Evolutionary conservation across 2,113 vertebrate species (phyloP), one percentile per base, ranked within the genome.

Genomic region (Malaclemys terrapin): DNA sequence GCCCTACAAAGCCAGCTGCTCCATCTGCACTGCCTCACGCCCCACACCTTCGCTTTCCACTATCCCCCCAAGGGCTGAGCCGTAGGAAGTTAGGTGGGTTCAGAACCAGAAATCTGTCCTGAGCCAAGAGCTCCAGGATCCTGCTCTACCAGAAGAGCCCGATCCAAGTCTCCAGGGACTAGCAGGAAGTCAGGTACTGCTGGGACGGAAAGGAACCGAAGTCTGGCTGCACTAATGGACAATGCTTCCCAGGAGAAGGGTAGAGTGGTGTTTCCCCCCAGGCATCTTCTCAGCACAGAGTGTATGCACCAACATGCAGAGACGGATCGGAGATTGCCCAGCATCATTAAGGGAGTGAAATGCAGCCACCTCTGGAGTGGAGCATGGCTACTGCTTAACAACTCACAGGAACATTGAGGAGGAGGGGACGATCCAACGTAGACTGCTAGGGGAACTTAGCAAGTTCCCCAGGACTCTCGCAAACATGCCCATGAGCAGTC

Each of bases 131-230:
- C n/a, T 72, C 65, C 65, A 38, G 35, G 65, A 72, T 72, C 65
- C 65, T 72, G 65, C n/a, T 38, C 65, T 8, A 9, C 19, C n/a
- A 38, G n/a, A 9, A 72, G 20, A 38, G 19, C n/a, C 9, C 17
- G 1, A n/a, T 4, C n/a, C 65, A 38, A n/a, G 62, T 31, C 7
- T 35, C 31, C 14, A 17, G 31, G 59, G 59, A 5, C 16, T 4
- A 65, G 62, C 14, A 7, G 62, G 3, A 19, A 17, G 65, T 10
- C 17, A 3, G 65, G 13, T 38, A 38, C 17, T 2, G 17, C 17
- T n/a, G 8, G 35, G 62, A 4, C 3, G 3, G 31, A 11, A 19
- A 16, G n/a, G 16, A 22, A 7, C 4, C 5, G 2, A 38, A 10
- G n/a, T 38, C 35, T 69, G 35, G 35, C 31, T 4, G 31, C 31